Percentiles rank a stretch among this genome's conserved stretches.
Conservation (phyloP, 2,888 invertebrate species). For the Leistus spinibarbis region DNA sequence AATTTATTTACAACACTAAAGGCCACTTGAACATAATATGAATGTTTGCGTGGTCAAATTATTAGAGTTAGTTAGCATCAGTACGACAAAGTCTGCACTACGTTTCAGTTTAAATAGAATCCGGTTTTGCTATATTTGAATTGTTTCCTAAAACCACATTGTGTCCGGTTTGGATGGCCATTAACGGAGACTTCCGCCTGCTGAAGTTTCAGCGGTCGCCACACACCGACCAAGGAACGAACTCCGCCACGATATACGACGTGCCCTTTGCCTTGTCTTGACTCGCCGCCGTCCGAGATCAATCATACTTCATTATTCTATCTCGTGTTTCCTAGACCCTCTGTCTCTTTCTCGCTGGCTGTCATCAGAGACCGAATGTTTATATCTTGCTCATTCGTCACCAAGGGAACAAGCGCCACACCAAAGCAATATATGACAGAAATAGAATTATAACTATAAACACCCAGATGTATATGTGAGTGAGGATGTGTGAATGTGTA, state of each 20-base stretch:
- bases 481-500: no score
- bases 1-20: no score
- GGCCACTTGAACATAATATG: no score
- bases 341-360: neutral
- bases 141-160: slow-evolving; percentile 28
- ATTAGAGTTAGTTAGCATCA: no score
- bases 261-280: neutral
- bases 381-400: neutral
- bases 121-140: slow-evolving; percentile 16
- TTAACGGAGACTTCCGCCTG: slow-evolving; percentile 26
- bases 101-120: neutral
- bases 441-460: neutral
- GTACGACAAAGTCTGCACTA: neutral
- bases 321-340: neutral
- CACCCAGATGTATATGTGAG: no score
- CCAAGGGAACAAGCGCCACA: neutral
- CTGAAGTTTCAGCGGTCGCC: slow-evolving; percentile 20
- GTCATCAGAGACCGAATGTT: neutral
- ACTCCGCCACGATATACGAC: neutral
- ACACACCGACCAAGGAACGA: neutral
- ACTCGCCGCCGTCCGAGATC: slow-evolving; percentile 7
- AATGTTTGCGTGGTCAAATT: neutral
- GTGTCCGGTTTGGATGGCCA: slow-evolving; percentile 29
- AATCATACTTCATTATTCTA: slow-evolving; percentile 26
- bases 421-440: neutral